Evolutionary conservation across 1,140 invertebrate genomes (phyloP).

Genomic region (Dolichoris vasculosae): DNA sequence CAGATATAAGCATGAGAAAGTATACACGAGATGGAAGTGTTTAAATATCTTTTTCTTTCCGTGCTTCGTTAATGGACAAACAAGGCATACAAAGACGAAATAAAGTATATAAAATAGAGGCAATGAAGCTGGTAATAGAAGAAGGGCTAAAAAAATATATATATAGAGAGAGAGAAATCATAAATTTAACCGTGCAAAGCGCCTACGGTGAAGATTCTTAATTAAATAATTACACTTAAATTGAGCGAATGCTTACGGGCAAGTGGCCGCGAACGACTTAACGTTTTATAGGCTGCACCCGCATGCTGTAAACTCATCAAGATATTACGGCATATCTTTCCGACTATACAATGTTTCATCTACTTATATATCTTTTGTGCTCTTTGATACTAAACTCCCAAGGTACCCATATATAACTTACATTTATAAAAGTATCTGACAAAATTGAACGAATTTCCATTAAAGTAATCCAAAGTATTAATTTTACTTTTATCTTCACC

Average conservation of each 20-base stretch:
- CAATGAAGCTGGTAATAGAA: neutral
- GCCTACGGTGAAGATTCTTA: conserved; percentile 63
- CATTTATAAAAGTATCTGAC: neutral
- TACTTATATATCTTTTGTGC: conserved; percentile 54
- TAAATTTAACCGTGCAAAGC: conserved; percentile 54
- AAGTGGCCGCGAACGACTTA: neutral
- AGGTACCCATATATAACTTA: neutral
- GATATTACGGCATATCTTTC: neutral
- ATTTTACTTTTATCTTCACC: no score
- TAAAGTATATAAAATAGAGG: neutral
- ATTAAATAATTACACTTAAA: conserved; percentile 70
- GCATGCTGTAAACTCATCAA: conserved; percentile 56
- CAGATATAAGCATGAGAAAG: neutral
- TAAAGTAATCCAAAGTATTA: no score
- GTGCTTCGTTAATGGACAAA: neutral
- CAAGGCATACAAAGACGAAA: neutral
- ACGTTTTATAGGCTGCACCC: conserved; percentile 51
- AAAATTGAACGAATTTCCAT: no score
- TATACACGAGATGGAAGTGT: neutral
- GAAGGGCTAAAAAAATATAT: conserved; percentile 30
- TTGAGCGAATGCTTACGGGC: conserved; percentile 64
- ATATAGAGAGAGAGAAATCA: conserved; percentile 41
- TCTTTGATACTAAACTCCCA: neutral
- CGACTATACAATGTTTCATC: conserved; percentile 27
- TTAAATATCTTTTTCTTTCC: neutral